A percentile compares a stretch with the other conserved stretches of the same genome.
These are phyloP conservation scores for Eupithecia dodoneata DNA, from an alignment of 2,888 invertebrate species.

Conservation along the genomic window DNA sequence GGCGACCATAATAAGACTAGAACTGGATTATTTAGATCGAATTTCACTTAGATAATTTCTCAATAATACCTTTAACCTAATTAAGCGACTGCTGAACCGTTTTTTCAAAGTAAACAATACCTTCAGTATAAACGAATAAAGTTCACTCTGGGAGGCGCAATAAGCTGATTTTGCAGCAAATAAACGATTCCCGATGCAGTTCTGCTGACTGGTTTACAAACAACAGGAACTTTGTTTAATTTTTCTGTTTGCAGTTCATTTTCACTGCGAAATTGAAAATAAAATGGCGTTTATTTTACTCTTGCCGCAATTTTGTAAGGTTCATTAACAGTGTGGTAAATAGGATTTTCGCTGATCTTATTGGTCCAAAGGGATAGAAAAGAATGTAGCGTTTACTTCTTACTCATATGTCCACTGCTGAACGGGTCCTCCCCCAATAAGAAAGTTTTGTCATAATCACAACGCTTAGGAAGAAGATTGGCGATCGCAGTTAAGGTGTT, in stretches of 20 bases:
- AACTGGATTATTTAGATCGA: too few relatives aligned
- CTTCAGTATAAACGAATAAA: slow-evolving; percentile 17
- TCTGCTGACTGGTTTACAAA: slow-evolving; percentile 21
- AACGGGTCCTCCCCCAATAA: too few relatives aligned
- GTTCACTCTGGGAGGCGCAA: slow-evolving; percentile 22
- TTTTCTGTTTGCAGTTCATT: slow-evolving; percentile 26
- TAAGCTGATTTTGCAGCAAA: slow-evolving; percentile 28
- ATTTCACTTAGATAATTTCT: too few relatives aligned
- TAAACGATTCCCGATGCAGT: slow-evolving; percentile 27
- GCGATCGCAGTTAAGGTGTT: too few relatives aligned
- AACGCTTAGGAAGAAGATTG: too few relatives aligned
- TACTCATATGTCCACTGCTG: too few relatives aligned
- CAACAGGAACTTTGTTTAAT: slow-evolving; percentile 21
- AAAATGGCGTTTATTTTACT: background rate
- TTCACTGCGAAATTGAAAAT: slow-evolving; percentile 9
- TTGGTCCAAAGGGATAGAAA: background rate
- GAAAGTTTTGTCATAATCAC: too few relatives aligned
- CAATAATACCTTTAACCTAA: background rate
- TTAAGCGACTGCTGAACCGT: background rate
- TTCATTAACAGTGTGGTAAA: background rate
- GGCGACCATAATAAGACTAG: too few relatives aligned
- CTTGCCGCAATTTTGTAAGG: background rate
- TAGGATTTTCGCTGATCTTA: background rate
- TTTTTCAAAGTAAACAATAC: background rate
- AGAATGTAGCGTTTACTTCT: too few relatives aligned